phyloP scores from a whole-genome alignment of 2,888 invertebrate species.

The Ichneumoninae sp. region DNA sequence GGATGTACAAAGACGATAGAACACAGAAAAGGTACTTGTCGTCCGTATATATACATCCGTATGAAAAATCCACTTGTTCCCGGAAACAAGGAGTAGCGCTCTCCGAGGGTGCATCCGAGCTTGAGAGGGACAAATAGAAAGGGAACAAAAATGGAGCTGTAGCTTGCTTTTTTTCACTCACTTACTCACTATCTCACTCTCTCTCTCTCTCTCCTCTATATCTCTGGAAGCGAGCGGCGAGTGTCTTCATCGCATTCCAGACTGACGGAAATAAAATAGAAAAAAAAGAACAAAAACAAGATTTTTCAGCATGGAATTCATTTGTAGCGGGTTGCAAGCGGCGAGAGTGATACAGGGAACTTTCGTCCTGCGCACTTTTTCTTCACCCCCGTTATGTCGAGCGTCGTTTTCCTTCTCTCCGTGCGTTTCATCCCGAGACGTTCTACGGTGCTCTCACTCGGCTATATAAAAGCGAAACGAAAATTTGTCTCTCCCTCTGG shows the following conservation, averaged over 20 bases:
- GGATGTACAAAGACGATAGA: constrained; percentile 1
- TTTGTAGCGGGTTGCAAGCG: constrained; percentile 51
- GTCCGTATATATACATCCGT: constrained; percentile 30
- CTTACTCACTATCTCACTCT: background rate
- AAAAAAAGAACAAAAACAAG: constrained; percentile 22
- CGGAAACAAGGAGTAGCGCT: constrained; percentile 32
- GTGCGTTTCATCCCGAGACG: constrained; percentile 66
- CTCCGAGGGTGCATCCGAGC: constrained; percentile 24
- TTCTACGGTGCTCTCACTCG: constrained; percentile 50
- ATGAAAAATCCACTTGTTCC: constrained; percentile 57
- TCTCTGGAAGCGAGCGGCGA: background rate
- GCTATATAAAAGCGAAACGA: constrained; percentile 63
- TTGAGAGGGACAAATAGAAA: constrained; percentile 41
- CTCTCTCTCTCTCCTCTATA: background rate
- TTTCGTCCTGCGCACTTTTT: constrained; percentile 35
- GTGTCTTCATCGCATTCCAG: constrained; percentile 55
- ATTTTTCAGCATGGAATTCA: constrained; percentile 56
- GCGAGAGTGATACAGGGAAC: constrained; percentile 57
- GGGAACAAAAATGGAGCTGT: constrained; percentile 11
- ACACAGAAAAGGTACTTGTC: constrained; percentile 24
- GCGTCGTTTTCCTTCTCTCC: constrained; percentile 30
- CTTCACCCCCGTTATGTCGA: constrained; percentile 44
- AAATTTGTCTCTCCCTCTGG: constrained; percentile 30
- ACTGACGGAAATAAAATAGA: constrained; percentile 42
- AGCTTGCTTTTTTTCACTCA: constrained; percentile 9